phyloP scores from a whole-genome alignment of 2,888 invertebrate genomes.

The Tachina fera region DNA sequence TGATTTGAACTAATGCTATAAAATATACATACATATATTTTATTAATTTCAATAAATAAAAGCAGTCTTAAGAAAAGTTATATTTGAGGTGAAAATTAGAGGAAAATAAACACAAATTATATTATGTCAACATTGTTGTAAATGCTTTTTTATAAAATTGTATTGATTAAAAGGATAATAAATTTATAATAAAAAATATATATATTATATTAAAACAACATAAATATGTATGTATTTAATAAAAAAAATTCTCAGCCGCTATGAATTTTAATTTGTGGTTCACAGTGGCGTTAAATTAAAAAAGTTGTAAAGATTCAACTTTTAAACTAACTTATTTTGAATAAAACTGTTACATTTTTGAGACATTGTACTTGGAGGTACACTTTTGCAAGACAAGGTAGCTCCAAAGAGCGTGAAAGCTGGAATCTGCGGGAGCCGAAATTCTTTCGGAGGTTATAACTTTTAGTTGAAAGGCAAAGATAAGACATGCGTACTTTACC shows the following conservation, averaged over 20 bases:
- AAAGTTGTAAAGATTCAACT: too few relatives aligned
- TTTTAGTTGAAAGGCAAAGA: too few relatives aligned
- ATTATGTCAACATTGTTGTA: constrained; percentile 69
- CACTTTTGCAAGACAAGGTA: too few relatives aligned
- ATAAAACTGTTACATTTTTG: too few relatives aligned
- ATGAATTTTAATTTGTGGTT: not conserved
- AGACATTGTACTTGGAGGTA: too few relatives aligned
- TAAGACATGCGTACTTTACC: too few relatives aligned
- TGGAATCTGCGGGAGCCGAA: too few relatives aligned
- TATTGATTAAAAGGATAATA: constrained; percentile 61
- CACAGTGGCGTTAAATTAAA: too few relatives aligned
- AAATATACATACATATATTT: constrained; percentile 49
- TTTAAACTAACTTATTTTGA: too few relatives aligned
- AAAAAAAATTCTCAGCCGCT: not conserved
- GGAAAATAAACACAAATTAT: constrained; percentile 51
- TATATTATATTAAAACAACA: constrained; percentile 45
- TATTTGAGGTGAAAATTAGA: constrained; percentile 56
- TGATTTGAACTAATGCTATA: constrained; percentile 62
- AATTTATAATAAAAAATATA: constrained; percentile 58
- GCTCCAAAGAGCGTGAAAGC: too few relatives aligned
- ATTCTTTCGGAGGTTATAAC: too few relatives aligned
- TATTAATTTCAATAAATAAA: constrained; percentile 51
- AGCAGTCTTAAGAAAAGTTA: constrained; percentile 63
- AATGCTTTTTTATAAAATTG: constrained; percentile 72
- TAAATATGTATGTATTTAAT: constrained; percentile 12